These are phyloP conservation scores for Orius insidiosus DNA, from an alignment of 1,140 invertebrate species.

Conservation along the genomic window DNA sequence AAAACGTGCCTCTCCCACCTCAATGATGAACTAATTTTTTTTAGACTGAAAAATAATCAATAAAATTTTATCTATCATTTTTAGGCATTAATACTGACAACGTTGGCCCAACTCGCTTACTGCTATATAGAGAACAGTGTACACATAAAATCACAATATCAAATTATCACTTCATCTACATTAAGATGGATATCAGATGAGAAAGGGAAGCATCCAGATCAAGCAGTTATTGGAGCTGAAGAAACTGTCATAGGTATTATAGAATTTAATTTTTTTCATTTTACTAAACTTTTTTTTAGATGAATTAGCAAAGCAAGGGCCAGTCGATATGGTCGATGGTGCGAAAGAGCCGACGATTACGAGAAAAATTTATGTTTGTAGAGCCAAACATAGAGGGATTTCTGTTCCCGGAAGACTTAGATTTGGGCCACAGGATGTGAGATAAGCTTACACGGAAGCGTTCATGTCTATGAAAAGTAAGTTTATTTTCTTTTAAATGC, in stretches of 20 bases:
- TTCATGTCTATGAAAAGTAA: conserved; percentile 24
- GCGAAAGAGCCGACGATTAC: not conserved
- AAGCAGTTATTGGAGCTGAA: conserved; percentile 36
- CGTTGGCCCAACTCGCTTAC: conserved; percentile 6
- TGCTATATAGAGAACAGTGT: conserved; percentile 27
- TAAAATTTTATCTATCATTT: not conserved
- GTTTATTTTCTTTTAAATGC: not conserved
- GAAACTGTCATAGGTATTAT: conserved; percentile 23
- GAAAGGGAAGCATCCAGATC: conserved; percentile 27
- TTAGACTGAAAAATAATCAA: too few species aligned
- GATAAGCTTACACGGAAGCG: conserved; percentile 39
- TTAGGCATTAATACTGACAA: conserved; percentile 7
- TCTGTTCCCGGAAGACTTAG: conserved; percentile 48
- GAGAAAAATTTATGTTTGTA: conserved; percentile 45
- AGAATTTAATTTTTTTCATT: conserved; percentile 4
- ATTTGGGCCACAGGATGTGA: conserved; percentile 33
- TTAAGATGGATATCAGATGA: conserved; percentile 33
- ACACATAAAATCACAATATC: conserved; percentile 27
- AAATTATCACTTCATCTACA: conserved; percentile 35
- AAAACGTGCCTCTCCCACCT: too few species aligned
- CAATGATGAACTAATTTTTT: too few species aligned
- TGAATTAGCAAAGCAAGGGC: conserved; percentile 1
- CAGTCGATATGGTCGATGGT: conserved; percentile 7
- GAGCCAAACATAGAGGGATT: conserved; percentile 45
- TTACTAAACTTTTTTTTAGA: conserved; percentile 6